These are phyloP conservation scores for Potamarius usumacintae DNA, from an alignment of 2,113 vertebrate genomes.

Conservation along the genomic window DNA sequence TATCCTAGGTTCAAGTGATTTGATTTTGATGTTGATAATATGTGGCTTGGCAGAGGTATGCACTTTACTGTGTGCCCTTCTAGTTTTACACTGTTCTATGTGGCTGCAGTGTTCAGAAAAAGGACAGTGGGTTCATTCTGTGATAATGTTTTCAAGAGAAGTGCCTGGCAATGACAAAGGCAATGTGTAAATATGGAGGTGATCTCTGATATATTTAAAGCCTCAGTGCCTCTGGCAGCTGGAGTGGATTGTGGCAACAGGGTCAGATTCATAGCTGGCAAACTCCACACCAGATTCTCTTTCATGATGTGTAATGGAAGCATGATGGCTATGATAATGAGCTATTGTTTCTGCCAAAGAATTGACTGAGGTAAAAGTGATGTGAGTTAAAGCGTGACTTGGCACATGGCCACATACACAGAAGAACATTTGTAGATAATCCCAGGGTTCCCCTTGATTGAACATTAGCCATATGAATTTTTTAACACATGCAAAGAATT, in stretches of 20 bases:
- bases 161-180: background rate
- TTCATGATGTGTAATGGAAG: background rate
- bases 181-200: slow-evolving; percentile 24
- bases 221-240: background rate
- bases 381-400: background rate
- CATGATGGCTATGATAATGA: slow-evolving; percentile 21
- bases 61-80: too few relatives aligned
- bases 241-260: background rate
- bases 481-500: slow-evolving; percentile 3
- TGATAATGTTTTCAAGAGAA: background rate
- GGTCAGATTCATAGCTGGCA: background rate
- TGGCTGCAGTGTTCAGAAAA: background rate
- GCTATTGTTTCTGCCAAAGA: background rate
- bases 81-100: background rate
- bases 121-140: background rate
- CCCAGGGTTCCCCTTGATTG: slow-evolving; percentile 7
- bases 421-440: background rate
- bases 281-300: background rate
- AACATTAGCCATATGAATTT: slow-evolving; percentile 15
- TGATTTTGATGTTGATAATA: too few relatives aligned
- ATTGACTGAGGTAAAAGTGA: background rate
- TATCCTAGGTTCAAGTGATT: too few relatives aligned
- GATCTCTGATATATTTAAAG: background rate
- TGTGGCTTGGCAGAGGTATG: too few relatives aligned
- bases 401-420: background rate